phyloP scores from a whole-genome alignment of 2,888 invertebrate species.

The Limnephilus marmoratus region DNA sequence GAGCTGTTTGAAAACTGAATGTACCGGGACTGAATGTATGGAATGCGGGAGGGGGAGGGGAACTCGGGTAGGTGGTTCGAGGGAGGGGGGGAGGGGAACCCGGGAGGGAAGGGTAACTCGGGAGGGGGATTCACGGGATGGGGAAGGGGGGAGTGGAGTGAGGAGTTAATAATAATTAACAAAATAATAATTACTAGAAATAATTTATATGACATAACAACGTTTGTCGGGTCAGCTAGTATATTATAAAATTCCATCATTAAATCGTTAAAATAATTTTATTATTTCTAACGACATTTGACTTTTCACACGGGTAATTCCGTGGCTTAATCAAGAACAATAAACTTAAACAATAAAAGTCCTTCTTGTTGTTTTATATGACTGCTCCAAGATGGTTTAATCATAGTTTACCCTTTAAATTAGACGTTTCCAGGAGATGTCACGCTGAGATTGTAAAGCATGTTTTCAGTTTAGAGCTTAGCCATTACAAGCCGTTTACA shows the following conservation, averaged over 20 bases:
- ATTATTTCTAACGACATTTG: background rate
- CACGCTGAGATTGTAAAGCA: background rate
- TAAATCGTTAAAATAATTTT: background rate
- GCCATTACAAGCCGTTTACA: conserved; percentile 35
- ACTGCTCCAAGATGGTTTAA: background rate
- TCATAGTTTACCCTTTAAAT: background rate
- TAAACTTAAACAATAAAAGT: background rate
- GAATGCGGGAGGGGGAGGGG: too few relatives aligned
- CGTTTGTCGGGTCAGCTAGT: too few relatives aligned
- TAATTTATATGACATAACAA: too few relatives aligned
- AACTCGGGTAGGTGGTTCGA: too few relatives aligned
- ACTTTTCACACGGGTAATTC: background rate
- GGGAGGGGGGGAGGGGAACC: too few relatives aligned
- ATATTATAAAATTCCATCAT: background rate
- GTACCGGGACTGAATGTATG: too few relatives aligned
- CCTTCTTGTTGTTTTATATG: background rate
- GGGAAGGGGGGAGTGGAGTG: too few relatives aligned
- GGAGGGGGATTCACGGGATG: too few relatives aligned
- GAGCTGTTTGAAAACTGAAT: too few relatives aligned
- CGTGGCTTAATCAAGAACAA: background rate
- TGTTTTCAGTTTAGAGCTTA: conserved; percentile 21
- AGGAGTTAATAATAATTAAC: too few relatives aligned
- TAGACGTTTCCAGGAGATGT: conserved; percentile 3
- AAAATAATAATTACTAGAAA: too few relatives aligned
- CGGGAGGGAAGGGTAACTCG: too few relatives aligned